Evolutionary conservation across 2,797 vertebrate genomes (phyloP).

Genomic region (Pseudomugil tenellus): DNA sequence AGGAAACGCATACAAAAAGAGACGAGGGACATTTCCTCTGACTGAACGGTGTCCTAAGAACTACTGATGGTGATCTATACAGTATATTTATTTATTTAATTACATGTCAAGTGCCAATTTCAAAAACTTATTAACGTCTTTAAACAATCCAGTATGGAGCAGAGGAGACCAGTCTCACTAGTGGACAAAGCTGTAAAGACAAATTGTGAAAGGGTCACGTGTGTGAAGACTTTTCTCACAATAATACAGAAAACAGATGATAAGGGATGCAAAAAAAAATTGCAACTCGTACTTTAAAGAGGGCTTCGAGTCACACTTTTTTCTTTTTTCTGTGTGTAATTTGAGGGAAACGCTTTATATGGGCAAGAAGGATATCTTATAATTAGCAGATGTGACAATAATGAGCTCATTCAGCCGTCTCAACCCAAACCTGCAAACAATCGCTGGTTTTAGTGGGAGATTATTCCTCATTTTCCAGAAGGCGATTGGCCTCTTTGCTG

Average conservation of each 20-base stretch:
- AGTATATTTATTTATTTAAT: constrained; percentile 69
- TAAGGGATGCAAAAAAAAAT: constrained; percentile 18
- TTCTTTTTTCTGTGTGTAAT: constrained; percentile 40
- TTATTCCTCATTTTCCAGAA: background rate
- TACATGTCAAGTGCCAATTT: constrained; percentile 98
- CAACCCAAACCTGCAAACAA: constrained; percentile 37
- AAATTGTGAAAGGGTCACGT: constrained; percentile 3
- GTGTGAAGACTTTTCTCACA: constrained; percentile 20
- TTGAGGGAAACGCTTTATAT: constrained; percentile 30
- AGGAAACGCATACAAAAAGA: constrained; percentile 19
- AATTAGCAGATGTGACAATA: constrained; percentile 46
- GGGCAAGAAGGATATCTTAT: constrained; percentile 57
- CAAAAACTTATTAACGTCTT: constrained; percentile 81
- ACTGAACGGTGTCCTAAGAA: constrained; percentile 32
- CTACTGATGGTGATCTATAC: constrained; percentile 55
- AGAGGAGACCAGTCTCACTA: constrained; percentile 71
- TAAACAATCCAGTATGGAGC: constrained; percentile 60
- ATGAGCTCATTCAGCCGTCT: constrained; percentile 31
- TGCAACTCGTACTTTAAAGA: constrained; percentile 28
- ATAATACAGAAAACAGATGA: constrained; percentile 11
- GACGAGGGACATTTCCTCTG: constrained; percentile 37
- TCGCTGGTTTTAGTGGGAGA: constrained; percentile 22
- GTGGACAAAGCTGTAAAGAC: constrained; percentile 27
- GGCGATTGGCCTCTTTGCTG: constrained; percentile 14
- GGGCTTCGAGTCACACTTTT: constrained; percentile 1